Conservation (phyloP, 2,113 vertebrate species). For the Rhynchopsitta pachyrhyncha region DNA sequence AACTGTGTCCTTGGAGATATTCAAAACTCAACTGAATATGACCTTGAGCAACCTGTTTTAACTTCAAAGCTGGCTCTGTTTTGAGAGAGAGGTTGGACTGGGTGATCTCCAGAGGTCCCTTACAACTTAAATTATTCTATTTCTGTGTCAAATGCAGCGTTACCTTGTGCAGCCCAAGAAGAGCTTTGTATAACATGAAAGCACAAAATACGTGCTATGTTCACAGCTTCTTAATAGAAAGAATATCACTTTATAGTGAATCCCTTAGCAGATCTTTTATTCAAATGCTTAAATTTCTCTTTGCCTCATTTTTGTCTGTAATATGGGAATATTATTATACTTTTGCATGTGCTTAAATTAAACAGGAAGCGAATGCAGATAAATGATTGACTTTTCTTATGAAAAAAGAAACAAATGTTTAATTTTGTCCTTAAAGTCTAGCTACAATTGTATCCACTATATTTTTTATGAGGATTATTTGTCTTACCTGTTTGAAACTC, state of each 20-base stretch:
- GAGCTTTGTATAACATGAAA: slow-evolving; percentile 54
- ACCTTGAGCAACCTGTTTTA: slow-evolving; percentile 59
- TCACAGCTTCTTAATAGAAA: slow-evolving; percentile 38
- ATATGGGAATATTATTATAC: not conserved
- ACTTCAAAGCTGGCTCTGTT: slow-evolving; percentile 57
- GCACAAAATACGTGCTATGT: slow-evolving; percentile 15
- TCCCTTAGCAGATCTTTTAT: slow-evolving; percentile 2
- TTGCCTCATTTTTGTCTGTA: not conserved
- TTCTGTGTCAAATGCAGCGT: slow-evolving; percentile 60
- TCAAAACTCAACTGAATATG: slow-evolving; percentile 33
- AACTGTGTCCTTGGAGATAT: slow-evolving; percentile 32
- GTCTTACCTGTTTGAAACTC: not conserved
- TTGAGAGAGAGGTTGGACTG: slow-evolving; percentile 43
- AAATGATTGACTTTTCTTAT: not conserved
- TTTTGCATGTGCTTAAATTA: not conserved
- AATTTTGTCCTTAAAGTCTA: not conserved
- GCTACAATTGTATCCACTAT: not conserved
- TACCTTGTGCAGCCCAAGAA: slow-evolving; percentile 50
- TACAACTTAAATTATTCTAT: slow-evolving; percentile 62
- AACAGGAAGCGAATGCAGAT: not conserved
- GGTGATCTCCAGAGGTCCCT: slow-evolving; percentile 55
- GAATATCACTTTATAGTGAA: not conserved
- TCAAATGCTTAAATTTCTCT: not conserved
- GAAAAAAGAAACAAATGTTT: not conserved
- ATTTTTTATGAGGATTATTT: not conserved